Conservation (phyloP, 2,888 invertebrate genomes). For the Macaria notata region DNA sequence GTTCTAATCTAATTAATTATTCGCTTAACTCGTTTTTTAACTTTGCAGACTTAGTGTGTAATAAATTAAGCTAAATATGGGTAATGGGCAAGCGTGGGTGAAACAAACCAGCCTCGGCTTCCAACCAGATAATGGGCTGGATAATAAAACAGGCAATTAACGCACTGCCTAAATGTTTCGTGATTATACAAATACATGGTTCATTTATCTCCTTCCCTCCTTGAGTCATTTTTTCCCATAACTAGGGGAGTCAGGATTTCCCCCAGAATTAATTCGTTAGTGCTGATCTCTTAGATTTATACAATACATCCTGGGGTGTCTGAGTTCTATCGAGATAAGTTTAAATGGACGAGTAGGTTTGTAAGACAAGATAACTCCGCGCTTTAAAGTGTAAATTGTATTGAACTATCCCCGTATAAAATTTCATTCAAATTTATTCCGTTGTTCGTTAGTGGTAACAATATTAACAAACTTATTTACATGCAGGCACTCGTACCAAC, state of each 20-base stretch:
- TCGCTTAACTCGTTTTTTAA: constrained; percentile 11
- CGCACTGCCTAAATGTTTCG: constrained; percentile 28
- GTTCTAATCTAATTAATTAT: constrained; percentile 1
- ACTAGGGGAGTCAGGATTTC: not conserved
- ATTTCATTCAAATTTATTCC: not conserved
- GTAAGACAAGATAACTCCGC: not conserved
- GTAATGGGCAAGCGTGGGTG: constrained; percentile 26
- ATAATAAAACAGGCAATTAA: constrained; percentile 29
- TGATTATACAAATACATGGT: constrained; percentile 13
- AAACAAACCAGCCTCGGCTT: constrained; percentile 15
- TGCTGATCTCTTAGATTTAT: too few species aligned
- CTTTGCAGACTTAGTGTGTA: constrained; percentile 2
- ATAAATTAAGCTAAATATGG: constrained; percentile 25
- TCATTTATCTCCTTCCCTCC: not conserved
- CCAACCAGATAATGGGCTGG: constrained; percentile 6
- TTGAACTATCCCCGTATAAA: not conserved
- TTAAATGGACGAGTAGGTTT: too few species aligned
- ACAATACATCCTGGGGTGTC: too few species aligned
- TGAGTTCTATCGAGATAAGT: too few species aligned
- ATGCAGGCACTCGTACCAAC: too few species aligned
- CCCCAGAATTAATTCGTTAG: too few species aligned
- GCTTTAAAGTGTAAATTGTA: not conserved
- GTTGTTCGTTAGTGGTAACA: not conserved
- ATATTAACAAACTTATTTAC: too few species aligned
- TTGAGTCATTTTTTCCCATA: not conserved